Percentiles rank a stretch among this genome's conserved stretches.
Evolutionary conservation across 2,113 vertebrate genomes (phyloP).

Genomic region (Centropristis striata): DNA sequence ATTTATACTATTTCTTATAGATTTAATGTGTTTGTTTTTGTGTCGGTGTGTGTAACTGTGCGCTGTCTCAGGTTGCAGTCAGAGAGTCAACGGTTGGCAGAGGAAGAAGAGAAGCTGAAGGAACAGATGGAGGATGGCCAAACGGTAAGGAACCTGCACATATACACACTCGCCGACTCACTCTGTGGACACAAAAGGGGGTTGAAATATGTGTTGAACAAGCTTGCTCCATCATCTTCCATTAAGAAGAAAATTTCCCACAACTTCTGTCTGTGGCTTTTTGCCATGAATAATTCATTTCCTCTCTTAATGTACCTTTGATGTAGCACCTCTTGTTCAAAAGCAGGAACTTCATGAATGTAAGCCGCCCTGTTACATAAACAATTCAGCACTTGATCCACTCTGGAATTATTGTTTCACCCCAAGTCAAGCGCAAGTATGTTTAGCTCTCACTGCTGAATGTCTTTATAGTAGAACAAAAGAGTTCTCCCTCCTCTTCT

Average conservation of each 20-base stretch:
- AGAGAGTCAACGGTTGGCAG: constrained; percentile 63
- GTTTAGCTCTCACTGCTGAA: constrained; percentile 25
- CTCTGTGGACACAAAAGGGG: constrained; percentile 40
- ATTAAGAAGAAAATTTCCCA: constrained; percentile 52
- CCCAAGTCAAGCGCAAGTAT: constrained; percentile 32
- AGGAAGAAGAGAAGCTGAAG: constrained; percentile 60
- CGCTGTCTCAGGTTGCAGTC: constrained; percentile 66
- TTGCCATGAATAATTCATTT: constrained; percentile 68
- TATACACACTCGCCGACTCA: constrained; percentile 19
- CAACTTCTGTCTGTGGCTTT: constrained; percentile 44
- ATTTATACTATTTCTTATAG: neutral
- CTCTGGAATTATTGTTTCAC: constrained; percentile 51
- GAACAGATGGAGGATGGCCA: constrained; percentile 61
- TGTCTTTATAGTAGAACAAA: constrained; percentile 26
- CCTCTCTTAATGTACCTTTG: constrained; percentile 60
- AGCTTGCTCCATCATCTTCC: constrained; percentile 56
- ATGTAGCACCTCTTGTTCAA: constrained; percentile 67
- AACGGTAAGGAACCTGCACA: constrained; percentile 51
- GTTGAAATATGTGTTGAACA: constrained; percentile 57
- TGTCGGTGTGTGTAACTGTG: neutral
- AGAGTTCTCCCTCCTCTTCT: constrained; percentile 1
- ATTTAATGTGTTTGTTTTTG: constrained; percentile 21
- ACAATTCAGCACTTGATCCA: constrained; percentile 45
- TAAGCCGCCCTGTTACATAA: constrained; percentile 48
- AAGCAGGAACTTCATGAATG: constrained; percentile 47